These are phyloP conservation scores for crab-eating macaque (Macaca fascicularis) DNA, from an alignment of 2,113 vertebrate genomes.

Conservation along the genomic window DNA sequence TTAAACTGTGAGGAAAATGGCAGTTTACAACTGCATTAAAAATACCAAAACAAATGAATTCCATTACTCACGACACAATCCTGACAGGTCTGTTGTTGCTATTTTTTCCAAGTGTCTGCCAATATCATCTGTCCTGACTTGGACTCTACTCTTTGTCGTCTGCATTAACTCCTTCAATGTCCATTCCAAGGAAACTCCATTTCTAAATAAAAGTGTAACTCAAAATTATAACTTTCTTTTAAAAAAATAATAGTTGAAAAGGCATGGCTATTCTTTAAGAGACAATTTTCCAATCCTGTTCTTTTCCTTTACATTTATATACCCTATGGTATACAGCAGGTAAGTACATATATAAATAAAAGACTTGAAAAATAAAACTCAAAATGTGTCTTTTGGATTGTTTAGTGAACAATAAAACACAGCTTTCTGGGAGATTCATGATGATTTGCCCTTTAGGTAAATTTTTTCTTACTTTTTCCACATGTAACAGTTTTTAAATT, in stretches of 20 bases:
- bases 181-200: neutral
- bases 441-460: neutral
- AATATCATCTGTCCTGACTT: neutral
- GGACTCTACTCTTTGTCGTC: neutral
- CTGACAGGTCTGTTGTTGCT: conserved; percentile 17
- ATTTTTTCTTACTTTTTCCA: neutral
- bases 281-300: neutral
- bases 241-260: neutral
- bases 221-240: conserved; percentile 22
- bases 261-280: neutral
- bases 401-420: neutral
- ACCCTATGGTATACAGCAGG: neutral
- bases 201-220: conserved; percentile 36
- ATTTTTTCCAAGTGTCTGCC: conserved; percentile 23
- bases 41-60: conserved; percentile 43
- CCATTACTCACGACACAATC: conserved; percentile 39
- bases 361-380: neutral
- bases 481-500: neutral
- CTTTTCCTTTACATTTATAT: neutral
- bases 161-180: conserved; percentile 60
- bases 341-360: neutral
- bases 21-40: neutral
- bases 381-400: neutral
- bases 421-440: neutral
- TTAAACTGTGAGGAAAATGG: conserved; percentile 3